Evolutionary conservation across 2,888 invertebrate species (phyloP), one percentile per base, ranked within the genome.

Genomic region (Leucoma salicis): DNA sequence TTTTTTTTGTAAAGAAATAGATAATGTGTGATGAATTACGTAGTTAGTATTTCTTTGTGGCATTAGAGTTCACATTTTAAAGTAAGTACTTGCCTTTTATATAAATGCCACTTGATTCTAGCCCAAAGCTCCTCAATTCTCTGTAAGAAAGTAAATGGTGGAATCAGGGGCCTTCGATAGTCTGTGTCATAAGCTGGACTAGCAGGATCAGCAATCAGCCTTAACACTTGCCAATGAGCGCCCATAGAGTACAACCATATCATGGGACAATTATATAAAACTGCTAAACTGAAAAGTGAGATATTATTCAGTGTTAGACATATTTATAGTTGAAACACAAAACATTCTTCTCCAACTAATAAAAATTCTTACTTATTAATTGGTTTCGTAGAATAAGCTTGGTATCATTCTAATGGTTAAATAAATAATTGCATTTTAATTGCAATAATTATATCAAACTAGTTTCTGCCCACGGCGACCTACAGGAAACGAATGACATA

Each of bases 201-300:
- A 0, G 69, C 53, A 3, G 53, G 39, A 5, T 68, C 67, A n/a
- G 71, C 70, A 3, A 78, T 63, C 2, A 77, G 37, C 14, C 66
- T 53, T 13, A 76, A 7, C 0, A 64, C 57, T 14, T 63, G 44
- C 57, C 69, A 70, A 16, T 76, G 68, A 2, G 71, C 59, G 1
- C 72, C 76, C 59, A 76, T 64, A 0, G 78, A 74, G 37, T 67
- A 70, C 1, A 56, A 35, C 75, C 74, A 77, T 15, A 77, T 60
- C 43, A 67, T 61, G 0, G 78, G 78, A 27, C 75, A 74, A 27
- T 70, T 46, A 31, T 69, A 78, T 1, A 71, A 38, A 2, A 65
- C 65, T 4, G 73, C 49, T 3, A 77, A 49, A 4, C 78, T 78
- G 48, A 3, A 59, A 55, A 28, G 12, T 8, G 15, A 16, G 32